Evolutionary conservation across 1,140 invertebrate genomes (phyloP).

Genomic region (Phenacoccus solenopsis): DNA sequence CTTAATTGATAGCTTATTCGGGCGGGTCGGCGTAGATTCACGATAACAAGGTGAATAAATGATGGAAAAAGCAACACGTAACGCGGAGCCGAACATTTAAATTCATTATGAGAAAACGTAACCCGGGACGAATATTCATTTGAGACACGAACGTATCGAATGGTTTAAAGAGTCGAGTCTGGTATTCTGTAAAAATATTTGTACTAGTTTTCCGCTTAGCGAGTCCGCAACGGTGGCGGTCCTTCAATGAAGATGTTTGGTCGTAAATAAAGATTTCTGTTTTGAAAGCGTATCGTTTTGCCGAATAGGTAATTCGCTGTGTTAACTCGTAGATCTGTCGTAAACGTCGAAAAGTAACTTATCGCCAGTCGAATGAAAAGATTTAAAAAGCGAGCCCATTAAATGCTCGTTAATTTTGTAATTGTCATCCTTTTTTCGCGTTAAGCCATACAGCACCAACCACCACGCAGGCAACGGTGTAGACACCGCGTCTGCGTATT

Average conservation of each 20-base stretch:
- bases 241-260: background rate
- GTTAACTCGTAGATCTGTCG: too few relatives aligned
- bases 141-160: background rate
- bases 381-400: background rate
- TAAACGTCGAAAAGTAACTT: background rate
- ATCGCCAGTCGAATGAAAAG: background rate
- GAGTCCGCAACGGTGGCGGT: background rate
- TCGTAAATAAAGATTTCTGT: background rate
- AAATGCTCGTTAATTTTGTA: background rate
- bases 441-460: background rate
- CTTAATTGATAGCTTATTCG: constrained; percentile 2
- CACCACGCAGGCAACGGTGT: too few relatives aligned
- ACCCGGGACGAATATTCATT: background rate
- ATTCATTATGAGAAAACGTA: constrained; percentile 4
- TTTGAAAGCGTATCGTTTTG: background rate
- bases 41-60: constrained; percentile 2
- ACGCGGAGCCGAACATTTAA: background rate
- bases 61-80: background rate
- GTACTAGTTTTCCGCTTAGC: too few relatives aligned
- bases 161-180: too few relatives aligned
- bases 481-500: too few relatives aligned
- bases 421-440: background rate
- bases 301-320: background rate
- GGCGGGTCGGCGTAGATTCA: background rate
- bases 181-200: background rate